phyloP scores from a whole-genome alignment of 2,797 vertebrate species.

The Danio kyathit region DNA sequence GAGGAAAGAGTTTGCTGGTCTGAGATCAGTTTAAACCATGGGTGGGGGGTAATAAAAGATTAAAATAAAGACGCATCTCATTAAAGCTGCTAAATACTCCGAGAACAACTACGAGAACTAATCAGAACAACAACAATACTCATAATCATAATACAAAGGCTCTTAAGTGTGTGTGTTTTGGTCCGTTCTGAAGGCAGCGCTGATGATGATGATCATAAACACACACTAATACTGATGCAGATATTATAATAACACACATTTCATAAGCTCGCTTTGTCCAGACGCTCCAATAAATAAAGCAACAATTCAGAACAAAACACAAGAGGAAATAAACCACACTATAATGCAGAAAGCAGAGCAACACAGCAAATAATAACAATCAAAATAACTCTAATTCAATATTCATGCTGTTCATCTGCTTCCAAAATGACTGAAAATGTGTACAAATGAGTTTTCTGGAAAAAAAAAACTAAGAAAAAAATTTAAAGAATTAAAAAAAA shows the following conservation, averaged over 20 bases:
- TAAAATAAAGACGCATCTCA: conserved; percentile 31
- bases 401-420: too few species aligned
- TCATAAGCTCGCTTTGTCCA: conserved; percentile 1
- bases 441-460: too few species aligned
- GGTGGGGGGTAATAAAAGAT: background rate
- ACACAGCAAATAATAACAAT: too few species aligned
- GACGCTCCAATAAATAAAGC: conserved; percentile 27
- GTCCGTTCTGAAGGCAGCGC: conserved; percentile 33
- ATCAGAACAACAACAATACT: background rate
- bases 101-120: background rate
- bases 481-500: too few species aligned
- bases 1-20: too few species aligned
- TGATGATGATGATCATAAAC: background rate
- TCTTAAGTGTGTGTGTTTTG: conserved; percentile 7
- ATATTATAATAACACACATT: background rate
- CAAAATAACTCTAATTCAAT: too few species aligned
- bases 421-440: too few species aligned
- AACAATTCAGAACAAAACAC: background rate
- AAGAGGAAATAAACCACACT: too few species aligned
- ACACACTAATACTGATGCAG: conserved; percentile 30
- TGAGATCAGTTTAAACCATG: background rate
- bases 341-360: too few species aligned
- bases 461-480: too few species aligned
- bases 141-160: conserved; percentile 19
- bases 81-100: conserved; percentile 36